Conservation (phyloP, 1,140 invertebrate genomes). For the Ridgeia piscesae region DNA sequence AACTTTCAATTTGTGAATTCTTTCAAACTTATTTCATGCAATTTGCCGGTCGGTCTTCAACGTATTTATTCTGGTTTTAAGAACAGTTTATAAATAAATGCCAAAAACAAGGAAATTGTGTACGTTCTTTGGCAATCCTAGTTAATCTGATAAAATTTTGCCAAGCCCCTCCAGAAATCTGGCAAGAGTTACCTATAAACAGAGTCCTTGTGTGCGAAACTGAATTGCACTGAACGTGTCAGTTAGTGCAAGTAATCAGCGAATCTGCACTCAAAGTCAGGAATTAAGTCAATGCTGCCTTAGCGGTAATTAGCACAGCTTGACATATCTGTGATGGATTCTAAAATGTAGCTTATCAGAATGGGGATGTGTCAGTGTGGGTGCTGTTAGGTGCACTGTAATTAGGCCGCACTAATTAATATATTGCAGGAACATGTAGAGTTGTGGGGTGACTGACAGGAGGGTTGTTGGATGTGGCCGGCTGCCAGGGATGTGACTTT, state of each 20-base stretch:
- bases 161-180: not conserved
- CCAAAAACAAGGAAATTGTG: not conserved
- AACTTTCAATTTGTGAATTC: too few species aligned
- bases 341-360: not conserved
- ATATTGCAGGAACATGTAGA: not conserved
- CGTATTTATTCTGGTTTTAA: too few species aligned
- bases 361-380: not conserved
- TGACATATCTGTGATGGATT: not conserved
- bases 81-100: not conserved
- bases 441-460: not conserved
- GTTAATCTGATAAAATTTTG: not conserved
- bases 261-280: not conserved
- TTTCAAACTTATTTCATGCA: too few species aligned
- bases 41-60: too few species aligned
- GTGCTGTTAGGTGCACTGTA: not conserved
- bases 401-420: not conserved
- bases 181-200: not conserved
- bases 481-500: not conserved
- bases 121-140: not conserved
- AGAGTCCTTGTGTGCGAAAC: not conserved
- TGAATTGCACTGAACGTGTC: not conserved
- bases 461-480: not conserved
- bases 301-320: not conserved
- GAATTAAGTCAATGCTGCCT: not conserved
- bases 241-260: not conserved